Evolutionary conservation across 1,140 invertebrate genomes (phyloP).

Genomic region (Trypoxylus dichotomus): DNA sequence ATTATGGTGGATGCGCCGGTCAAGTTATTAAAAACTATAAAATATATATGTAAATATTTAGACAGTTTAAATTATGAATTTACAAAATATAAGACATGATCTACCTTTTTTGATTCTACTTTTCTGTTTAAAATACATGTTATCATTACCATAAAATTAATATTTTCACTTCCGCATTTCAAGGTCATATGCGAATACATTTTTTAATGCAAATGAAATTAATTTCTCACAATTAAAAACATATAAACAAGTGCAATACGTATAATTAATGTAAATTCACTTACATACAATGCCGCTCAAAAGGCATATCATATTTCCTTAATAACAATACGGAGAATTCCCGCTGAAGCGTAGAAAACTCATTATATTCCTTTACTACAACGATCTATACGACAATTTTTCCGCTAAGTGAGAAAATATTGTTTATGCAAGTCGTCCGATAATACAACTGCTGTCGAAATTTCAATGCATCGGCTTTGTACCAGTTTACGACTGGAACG

Average conservation of each 20-base stretch:
- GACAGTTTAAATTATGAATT: too few relatives aligned
- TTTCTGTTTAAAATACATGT: too few relatives aligned
- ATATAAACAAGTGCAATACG: background rate
- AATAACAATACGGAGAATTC: background rate
- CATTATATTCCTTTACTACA: background rate
- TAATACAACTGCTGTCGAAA: slow-evolving; percentile 10
- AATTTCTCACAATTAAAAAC: too few relatives aligned
- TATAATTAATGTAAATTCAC: background rate
- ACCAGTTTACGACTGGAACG: slow-evolving; percentile 28
- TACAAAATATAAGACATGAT: too few relatives aligned
- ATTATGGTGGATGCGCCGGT: background rate
- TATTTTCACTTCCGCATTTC: too few relatives aligned
- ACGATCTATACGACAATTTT: background rate
- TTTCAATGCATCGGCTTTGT: slow-evolving; percentile 16
- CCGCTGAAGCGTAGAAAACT: background rate
- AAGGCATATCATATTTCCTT: slow-evolving; percentile 16
- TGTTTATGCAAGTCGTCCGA: slow-evolving; percentile 10
- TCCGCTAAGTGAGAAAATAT: background rate
- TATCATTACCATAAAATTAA: too few relatives aligned
- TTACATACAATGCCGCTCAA: slow-evolving; percentile 26
- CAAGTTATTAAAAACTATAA: background rate
- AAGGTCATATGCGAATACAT: too few relatives aligned
- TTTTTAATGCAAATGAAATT: too few relatives aligned
- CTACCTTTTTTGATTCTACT: too few relatives aligned
- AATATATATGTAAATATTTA: background rate